Evolutionary conservation across 2,888 invertebrate genomes (phyloP).

Genomic region (Rotaria sp.): DNA sequence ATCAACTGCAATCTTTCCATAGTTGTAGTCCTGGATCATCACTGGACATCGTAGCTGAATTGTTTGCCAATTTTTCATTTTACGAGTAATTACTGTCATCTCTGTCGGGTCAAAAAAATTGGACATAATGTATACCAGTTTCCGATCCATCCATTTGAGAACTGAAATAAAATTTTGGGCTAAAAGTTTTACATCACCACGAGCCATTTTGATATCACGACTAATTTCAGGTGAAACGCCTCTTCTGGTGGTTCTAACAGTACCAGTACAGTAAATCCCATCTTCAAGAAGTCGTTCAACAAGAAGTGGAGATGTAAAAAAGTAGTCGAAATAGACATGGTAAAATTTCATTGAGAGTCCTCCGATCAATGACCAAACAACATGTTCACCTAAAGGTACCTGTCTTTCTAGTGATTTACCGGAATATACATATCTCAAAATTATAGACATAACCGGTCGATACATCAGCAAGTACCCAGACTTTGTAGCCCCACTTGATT

Average conservation of each 20-base stretch:
- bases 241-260: too few relatives aligned
- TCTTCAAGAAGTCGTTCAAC: too few relatives aligned
- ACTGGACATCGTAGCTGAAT: too few relatives aligned
- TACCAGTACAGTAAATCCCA: too few relatives aligned
- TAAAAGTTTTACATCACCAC: not conserved
- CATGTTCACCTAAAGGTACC: not conserved
- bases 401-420: not conserved
- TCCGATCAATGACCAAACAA: not conserved
- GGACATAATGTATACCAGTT: not conserved
- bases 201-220: not conserved
- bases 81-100: not conserved
- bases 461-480: not conserved
- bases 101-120: too few relatives aligned
- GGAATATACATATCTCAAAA: not conserved
- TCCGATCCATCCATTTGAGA: not conserved
- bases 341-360: constrained; percentile 12
- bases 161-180: not conserved
- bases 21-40: constrained; percentile 10
- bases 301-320: too few relatives aligned
- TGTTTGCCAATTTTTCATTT: not conserved
- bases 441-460: not conserved
- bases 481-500: not conserved
- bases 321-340: not conserved
- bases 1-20: not conserved
- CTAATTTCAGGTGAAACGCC: too few relatives aligned